Conservation (phyloP, 1,140 invertebrate species). For the Euschistus heros region DNA sequence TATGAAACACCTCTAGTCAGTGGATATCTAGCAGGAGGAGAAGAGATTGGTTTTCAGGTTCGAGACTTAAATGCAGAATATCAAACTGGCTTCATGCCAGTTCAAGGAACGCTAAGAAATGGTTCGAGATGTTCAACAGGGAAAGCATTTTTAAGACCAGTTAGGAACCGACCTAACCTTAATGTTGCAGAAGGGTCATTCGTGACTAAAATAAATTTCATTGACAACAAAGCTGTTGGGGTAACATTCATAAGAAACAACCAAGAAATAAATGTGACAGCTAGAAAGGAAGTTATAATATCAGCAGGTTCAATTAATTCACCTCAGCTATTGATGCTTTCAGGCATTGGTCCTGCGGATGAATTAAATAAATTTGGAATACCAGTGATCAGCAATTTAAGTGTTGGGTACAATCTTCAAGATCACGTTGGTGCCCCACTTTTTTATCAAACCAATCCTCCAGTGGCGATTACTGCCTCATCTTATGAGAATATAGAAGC, state of each 20-base stretch:
- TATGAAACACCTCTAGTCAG: slow-evolving; percentile 47
- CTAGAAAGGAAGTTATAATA: slow-evolving; percentile 47
- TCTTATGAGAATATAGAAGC: background rate
- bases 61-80: slow-evolving; percentile 62
- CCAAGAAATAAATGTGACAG: slow-evolving; percentile 34
- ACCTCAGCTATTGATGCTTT: slow-evolving; percentile 54
- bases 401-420: slow-evolving; percentile 68
- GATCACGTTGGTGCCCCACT: slow-evolving; percentile 43
- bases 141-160: slow-evolving; percentile 41
- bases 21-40: slow-evolving; percentile 53
- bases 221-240: slow-evolving; percentile 52
- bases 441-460: slow-evolving; percentile 26
- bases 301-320: slow-evolving; percentile 51
- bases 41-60: slow-evolving; percentile 56
- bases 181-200: slow-evolving; percentile 38
- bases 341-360: slow-evolving; percentile 49
- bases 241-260: slow-evolving; percentile 42
- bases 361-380: slow-evolving; percentile 42
- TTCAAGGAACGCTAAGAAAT: slow-evolving; percentile 54
- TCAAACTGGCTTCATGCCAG: slow-evolving; percentile 58
- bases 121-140: slow-evolving; percentile 55
- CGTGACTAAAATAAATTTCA: slow-evolving; percentile 44
- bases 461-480: slow-evolving; percentile 27
- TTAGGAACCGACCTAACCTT: slow-evolving; percentile 35
- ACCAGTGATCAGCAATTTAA: slow-evolving; percentile 47